Conservation (phyloP, 2,113 vertebrate genomes). For the Scopus umbretta region DNA sequence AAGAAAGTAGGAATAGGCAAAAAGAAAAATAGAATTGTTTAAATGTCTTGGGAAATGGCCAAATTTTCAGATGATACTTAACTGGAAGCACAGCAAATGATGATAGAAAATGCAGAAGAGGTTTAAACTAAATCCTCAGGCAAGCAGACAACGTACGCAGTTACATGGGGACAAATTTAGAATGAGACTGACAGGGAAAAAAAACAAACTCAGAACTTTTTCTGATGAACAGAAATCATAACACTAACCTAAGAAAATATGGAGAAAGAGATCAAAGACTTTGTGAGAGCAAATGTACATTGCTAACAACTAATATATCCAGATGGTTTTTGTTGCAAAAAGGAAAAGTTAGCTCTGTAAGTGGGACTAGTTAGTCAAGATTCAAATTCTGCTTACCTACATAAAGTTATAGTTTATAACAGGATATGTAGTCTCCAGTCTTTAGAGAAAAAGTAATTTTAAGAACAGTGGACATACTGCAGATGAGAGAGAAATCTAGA, state of each 20-base stretch:
- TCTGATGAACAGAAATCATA: neutral
- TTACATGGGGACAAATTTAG: neutral
- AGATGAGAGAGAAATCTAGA: neutral
- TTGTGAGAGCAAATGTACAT: neutral
- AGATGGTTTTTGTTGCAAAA: fast-evolving
- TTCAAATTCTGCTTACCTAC: neutral
- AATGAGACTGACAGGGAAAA: neutral
- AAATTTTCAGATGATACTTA: neutral
- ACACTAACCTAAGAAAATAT: neutral
- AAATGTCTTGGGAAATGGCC: neutral
- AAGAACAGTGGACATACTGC: neutral
- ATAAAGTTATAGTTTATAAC: neutral
- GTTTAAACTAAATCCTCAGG: neutral
- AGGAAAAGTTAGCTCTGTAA: neutral
- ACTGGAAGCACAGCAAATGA: neutral
- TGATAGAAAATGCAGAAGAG: neutral
- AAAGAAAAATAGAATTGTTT: neutral
- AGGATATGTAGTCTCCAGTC: neutral
- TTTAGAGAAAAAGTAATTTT: neutral
- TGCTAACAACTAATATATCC: neutral
- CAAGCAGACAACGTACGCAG: neutral
- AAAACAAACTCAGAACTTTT: neutral
- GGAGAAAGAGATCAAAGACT: neutral
- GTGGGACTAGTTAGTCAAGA: neutral
- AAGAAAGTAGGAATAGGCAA: neutral